A percentile compares a stretch with the other conserved stretches of the same genome.
Conservation (phyloP, 64 coral and sea anemone genomes). For the Astreopora myriophthalma region DNA sequence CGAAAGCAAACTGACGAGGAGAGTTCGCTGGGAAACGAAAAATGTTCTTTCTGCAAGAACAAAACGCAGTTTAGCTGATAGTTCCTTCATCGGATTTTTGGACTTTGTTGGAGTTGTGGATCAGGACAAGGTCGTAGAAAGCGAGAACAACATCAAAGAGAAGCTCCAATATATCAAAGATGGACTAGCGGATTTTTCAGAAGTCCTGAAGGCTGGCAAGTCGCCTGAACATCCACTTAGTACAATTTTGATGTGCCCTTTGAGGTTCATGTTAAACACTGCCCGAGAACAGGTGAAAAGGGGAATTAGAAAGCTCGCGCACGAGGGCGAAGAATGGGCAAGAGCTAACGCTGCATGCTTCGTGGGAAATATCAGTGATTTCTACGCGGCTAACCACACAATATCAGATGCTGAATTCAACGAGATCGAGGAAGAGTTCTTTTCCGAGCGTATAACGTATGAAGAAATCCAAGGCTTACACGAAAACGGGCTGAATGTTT, state of each 20-base stretch:
- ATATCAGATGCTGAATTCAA: background rate
- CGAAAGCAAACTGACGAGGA: background rate
- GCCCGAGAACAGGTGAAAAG: conserved; percentile 36
- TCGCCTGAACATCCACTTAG: conserved; percentile 69
- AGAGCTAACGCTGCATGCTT: conserved; percentile 35
- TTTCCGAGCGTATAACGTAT: conserved; percentile 55
- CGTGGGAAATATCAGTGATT: conserved; percentile 41
- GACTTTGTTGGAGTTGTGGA: conserved; percentile 80
- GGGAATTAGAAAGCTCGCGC: background rate
- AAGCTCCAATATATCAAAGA: conserved; percentile 56
- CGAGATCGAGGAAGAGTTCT: conserved; percentile 3
- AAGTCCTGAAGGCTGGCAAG: conserved; percentile 57
- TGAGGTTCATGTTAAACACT: conserved; percentile 36
- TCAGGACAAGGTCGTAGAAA: conserved; percentile 4
- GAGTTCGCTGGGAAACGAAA: background rate
- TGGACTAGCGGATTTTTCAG: conserved; percentile 59
- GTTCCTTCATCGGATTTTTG: conserved; percentile 70
- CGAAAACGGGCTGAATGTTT: conserved; percentile 24
- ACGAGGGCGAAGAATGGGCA: background rate
- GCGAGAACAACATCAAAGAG: conserved; percentile 42
- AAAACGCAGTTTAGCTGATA: conserved; percentile 41
- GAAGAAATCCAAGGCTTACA: conserved; percentile 34
- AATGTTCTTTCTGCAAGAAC: background rate
- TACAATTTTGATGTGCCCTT: conserved; percentile 66
- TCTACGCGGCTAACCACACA: conserved; percentile 48